phyloP scores from a whole-genome alignment of 2,888 invertebrate species.

The Molorchus minor region DNA sequence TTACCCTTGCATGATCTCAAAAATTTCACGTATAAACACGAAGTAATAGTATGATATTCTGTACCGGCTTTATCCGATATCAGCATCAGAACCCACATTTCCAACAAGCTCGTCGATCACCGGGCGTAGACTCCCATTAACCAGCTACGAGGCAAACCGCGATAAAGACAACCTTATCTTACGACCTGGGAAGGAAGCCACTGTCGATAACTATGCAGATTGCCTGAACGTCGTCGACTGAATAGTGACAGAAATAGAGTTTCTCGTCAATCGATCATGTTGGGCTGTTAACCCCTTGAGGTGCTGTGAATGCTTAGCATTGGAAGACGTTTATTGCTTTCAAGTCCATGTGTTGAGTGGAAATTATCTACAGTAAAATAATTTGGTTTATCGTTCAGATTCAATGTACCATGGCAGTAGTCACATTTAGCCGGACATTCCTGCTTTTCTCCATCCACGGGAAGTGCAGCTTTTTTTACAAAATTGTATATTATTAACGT shows the following conservation, averaged over 20 bases:
- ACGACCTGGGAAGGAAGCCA: constrained; percentile 29
- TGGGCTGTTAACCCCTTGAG: constrained; percentile 39
- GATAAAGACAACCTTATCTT: constrained; percentile 34
- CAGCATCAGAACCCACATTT: constrained; percentile 25
- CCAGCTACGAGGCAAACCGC: constrained; percentile 20
- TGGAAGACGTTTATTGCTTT: constrained; percentile 8
- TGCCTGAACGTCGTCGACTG: constrained; percentile 25
- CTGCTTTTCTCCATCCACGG: no score
- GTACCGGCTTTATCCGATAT: not conserved
- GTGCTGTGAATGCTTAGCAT: constrained; percentile 3
- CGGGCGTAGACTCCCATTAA: constrained; percentile 25
- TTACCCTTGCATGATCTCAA: no score
- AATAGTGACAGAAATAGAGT: constrained; percentile 37
- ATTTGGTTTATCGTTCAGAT: no score
- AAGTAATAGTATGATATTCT: no score
- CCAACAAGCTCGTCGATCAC: constrained; percentile 34
- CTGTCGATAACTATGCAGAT: constrained; percentile 34
- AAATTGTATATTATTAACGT: no score
- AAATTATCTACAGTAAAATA: no score
- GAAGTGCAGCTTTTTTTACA: no score
- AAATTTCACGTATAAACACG: no score
- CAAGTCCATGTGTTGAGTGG: no score
- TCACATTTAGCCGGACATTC: no score
- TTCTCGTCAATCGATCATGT: constrained; percentile 45
- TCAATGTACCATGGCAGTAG: no score